phyloP scores from a whole-genome alignment of 2,797 vertebrate genomes.

The Sparidentex hasta region DNA sequence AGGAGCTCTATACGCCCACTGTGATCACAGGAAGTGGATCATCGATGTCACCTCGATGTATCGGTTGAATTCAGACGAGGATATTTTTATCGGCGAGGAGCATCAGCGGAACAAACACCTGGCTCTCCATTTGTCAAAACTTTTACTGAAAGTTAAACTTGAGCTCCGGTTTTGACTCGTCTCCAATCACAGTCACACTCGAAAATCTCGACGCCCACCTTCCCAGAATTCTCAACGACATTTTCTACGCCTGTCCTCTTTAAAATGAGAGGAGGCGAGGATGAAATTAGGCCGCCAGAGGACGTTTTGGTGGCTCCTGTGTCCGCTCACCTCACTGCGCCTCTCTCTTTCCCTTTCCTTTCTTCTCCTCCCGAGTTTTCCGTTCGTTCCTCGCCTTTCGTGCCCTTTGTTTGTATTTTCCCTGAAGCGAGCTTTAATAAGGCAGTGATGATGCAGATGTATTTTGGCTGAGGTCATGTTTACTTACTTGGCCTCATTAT shows the following conservation, averaged over 20 bases:
- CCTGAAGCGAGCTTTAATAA: constrained; percentile 57
- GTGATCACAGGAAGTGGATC: constrained; percentile 3
- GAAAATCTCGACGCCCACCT: constrained; percentile 15
- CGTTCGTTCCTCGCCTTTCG: not conserved
- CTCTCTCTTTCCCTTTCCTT: not conserved
- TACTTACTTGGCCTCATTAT: constrained; percentile 55
- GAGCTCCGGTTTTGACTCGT: constrained; percentile 13
- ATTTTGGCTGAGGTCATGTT: constrained; percentile 51
- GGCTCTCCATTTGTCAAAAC: constrained; percentile 4
- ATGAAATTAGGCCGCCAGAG: constrained; percentile 27
- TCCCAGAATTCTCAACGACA: constrained; percentile 7
- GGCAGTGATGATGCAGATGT: constrained; percentile 42
- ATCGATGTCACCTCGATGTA: not conserved
- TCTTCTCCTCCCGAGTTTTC: not conserved
- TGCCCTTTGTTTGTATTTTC: not conserved
- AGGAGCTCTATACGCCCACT: not conserved
- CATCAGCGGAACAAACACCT: constrained; percentile 9
- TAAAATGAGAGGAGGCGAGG: constrained; percentile 12
- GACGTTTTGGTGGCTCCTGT: constrained; percentile 29
- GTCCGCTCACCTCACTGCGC: constrained; percentile 4
- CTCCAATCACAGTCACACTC: constrained; percentile 1
- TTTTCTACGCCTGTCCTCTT: constrained; percentile 29
- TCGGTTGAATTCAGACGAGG: not conserved
- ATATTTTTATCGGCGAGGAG: not conserved
- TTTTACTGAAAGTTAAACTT: constrained; percentile 28